These are phyloP conservation scores for Hemicrepidius hirtus DNA, from an alignment of 2,888 invertebrate genomes.

Conservation along the genomic window DNA sequence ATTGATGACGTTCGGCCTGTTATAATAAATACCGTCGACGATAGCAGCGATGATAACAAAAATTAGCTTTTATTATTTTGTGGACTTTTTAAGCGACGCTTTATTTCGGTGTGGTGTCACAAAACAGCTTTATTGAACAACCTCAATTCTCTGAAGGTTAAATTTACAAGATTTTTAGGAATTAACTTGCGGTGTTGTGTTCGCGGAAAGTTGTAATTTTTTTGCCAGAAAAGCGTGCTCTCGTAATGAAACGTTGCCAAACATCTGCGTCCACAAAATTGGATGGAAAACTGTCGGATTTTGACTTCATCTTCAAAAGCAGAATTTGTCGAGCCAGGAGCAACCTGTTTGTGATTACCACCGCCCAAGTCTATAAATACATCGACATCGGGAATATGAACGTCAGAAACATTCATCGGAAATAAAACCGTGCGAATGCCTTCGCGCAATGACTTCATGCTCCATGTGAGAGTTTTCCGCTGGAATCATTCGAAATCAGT, in stretches of 20 bases:
- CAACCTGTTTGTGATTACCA: conserved; percentile 39
- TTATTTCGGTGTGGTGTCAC: not conserved
- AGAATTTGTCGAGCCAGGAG: conserved; percentile 29
- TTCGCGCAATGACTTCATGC: conserved; percentile 31
- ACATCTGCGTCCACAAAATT: not conserved
- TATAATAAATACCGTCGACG: conserved; percentile 41
- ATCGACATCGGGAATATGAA: conserved; percentile 31
- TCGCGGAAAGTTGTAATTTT: not conserved
- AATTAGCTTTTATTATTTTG: conserved; percentile 46
- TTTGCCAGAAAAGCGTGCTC: not conserved
- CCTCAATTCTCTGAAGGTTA: conserved; percentile 8
- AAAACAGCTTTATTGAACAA: conserved; percentile 26
- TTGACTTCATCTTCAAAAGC: conserved; percentile 20
- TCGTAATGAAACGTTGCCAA: not conserved
- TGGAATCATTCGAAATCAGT: conserved; percentile 30
- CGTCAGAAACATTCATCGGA: conserved; percentile 37
- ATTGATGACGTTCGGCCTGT: conserved; percentile 46
- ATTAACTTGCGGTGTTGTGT: conserved; percentile 14
- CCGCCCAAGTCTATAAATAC: conserved; percentile 32
- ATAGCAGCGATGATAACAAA: conserved; percentile 41
- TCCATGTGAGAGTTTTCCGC: conserved; percentile 26
- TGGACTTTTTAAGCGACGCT: conserved; percentile 21
- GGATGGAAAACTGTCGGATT: conserved; percentile 12
- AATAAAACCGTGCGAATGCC: conserved; percentile 32
- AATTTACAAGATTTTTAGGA: conserved; percentile 12